Conservation (phyloP, 2,888 invertebrate species). For the Drosophila buzzatii region DNA sequence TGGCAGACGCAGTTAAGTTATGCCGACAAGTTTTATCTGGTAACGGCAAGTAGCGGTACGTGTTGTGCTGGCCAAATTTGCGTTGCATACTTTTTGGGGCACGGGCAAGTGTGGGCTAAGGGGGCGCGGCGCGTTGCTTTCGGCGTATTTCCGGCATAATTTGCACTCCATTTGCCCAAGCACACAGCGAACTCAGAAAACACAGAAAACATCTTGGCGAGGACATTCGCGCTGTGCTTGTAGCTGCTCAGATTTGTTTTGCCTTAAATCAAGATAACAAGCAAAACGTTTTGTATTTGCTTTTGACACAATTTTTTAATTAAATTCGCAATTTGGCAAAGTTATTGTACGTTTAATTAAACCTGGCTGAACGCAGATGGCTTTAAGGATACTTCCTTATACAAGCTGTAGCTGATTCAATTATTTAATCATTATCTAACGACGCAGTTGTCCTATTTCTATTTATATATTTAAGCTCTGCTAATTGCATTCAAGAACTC, state of each 20-base stretch:
- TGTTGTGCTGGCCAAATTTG: slow-evolving; percentile 41
- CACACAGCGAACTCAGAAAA: slow-evolving; percentile 19
- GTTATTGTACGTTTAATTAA: background rate
- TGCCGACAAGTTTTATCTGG: slow-evolving; percentile 66
- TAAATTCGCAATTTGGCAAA: slow-evolving; percentile 20
- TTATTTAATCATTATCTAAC: slow-evolving; percentile 1
- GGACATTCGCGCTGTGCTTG: slow-evolving; percentile 47
- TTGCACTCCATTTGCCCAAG: slow-evolving; percentile 74
- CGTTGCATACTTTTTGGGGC: slow-evolving; percentile 43
- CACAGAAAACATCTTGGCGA: slow-evolving; percentile 42
- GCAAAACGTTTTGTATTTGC: slow-evolving; percentile 40
- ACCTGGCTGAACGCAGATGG: background rate
- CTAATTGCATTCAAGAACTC: slow-evolving; percentile 35
- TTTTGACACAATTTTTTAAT: slow-evolving; percentile 62
- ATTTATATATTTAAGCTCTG: slow-evolving; percentile 14
- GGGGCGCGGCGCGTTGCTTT: slow-evolving; percentile 28
- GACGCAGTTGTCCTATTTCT: background rate
- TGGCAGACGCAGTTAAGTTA: slow-evolving; percentile 61
- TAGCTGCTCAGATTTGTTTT: slow-evolving; percentile 39
- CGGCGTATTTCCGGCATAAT: slow-evolving; percentile 66
- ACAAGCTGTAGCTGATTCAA: slow-evolving; percentile 1
- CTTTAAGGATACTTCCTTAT: background rate
- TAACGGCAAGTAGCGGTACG: slow-evolving; percentile 34
- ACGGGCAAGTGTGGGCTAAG: slow-evolving; percentile 9
- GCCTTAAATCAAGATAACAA: slow-evolving; percentile 49